A percentile compares a stretch with the other conserved stretches of the same genome.
phyloP scores from a whole-genome alignment of 2,113 vertebrate genomes.

The Zapornia atra region DNA sequence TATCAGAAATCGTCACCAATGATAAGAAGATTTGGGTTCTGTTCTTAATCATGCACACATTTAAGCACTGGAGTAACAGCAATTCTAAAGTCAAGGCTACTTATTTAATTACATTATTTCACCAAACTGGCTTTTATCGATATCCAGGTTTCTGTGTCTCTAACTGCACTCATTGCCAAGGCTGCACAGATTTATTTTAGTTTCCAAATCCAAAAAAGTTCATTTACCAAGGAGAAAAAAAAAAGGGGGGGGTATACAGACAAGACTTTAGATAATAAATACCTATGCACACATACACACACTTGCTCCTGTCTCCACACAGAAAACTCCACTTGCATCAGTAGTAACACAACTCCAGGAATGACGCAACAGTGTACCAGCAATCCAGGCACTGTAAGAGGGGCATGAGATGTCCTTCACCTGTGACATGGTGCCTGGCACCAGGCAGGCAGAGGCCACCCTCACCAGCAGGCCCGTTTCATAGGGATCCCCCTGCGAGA shows the following conservation, averaged over 20 bases:
- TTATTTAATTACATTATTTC: background rate
- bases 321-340: background rate
- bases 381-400: rapidly evolving
- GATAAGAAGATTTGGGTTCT: background rate
- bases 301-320: background rate
- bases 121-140: background rate
- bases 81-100: background rate
- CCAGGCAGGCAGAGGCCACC: background rate
- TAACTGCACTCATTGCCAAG: background rate
- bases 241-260: background rate
- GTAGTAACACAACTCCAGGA: background rate
- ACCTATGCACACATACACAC: background rate
- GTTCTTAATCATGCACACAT: background rate
- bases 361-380: background rate
- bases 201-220: background rate
- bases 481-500: background rate
- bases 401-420: background rate
- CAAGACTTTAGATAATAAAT: background rate
- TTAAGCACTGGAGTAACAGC: background rate
- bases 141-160: background rate
- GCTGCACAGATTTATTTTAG: background rate
- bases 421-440: background rate
- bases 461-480: background rate
- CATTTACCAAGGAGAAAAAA: background rate
- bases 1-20: background rate